These are phyloP conservation scores for Metalampra italica DNA, from an alignment of 2,888 invertebrate species.

Conservation along the genomic window DNA sequence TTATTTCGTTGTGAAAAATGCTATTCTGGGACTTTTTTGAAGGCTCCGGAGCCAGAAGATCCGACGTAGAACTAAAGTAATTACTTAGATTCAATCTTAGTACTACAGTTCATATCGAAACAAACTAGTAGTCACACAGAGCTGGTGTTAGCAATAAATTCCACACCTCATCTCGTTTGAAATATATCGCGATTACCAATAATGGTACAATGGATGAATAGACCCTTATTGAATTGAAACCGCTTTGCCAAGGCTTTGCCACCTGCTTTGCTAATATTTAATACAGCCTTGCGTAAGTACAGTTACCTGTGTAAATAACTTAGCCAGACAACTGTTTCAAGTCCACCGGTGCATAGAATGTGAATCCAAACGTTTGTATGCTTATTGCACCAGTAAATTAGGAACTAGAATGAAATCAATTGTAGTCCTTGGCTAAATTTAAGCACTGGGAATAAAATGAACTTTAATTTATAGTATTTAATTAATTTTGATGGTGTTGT, in stretches of 20 bases:
- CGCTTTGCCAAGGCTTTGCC: slow-evolving; percentile 47
- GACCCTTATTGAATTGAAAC: slow-evolving; percentile 46
- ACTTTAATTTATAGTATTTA: too few relatives aligned
- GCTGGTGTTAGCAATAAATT: slow-evolving; percentile 39
- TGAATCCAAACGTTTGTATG: neutral
- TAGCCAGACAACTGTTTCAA: slow-evolving; percentile 10
- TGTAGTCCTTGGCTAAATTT: too few relatives aligned
- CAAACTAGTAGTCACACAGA: slow-evolving; percentile 2
- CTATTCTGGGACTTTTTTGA: too few relatives aligned
- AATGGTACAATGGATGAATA: slow-evolving; percentile 57
- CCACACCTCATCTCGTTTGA: slow-evolving; percentile 52
- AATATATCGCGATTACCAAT: slow-evolving; percentile 61
- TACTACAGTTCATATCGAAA: neutral
- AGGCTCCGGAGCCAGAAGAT: too few relatives aligned
- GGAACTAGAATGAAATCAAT: too few relatives aligned
- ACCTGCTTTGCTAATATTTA: slow-evolving; percentile 54
- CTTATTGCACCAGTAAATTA: too few relatives aligned
- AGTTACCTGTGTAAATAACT: slow-evolving; percentile 22
- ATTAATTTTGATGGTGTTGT: too few relatives aligned
- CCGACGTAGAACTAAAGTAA: too few relatives aligned
- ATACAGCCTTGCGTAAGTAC: slow-evolving; percentile 36
- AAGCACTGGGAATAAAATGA: too few relatives aligned
- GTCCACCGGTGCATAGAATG: neutral
- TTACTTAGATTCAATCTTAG: neutral
- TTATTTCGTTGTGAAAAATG: too few relatives aligned